phyloP scores from a whole-genome alignment of 2,113 vertebrate species.

The Otis tarda region DNA sequence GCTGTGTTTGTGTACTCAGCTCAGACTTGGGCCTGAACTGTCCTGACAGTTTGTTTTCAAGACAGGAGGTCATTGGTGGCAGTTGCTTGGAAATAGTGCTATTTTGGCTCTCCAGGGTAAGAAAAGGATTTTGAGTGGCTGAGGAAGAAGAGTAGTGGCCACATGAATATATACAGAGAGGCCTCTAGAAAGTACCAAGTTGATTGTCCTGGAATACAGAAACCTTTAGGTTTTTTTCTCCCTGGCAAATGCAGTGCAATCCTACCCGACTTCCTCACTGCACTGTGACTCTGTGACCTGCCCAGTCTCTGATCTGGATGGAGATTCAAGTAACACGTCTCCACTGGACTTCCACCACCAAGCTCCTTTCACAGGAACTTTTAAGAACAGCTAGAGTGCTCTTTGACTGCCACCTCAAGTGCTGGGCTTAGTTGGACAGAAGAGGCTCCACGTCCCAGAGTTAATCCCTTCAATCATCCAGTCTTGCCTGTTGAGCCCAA shows the following conservation, averaged over 20 bases:
- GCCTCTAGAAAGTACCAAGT: neutral
- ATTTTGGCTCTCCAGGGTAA: neutral
- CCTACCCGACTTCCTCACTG: fast-evolving
- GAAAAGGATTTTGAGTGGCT: neutral
- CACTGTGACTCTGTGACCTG: neutral
- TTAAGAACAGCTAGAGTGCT: neutral
- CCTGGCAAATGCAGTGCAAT: neutral
- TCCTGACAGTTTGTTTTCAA: neutral
- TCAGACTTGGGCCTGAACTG: neutral
- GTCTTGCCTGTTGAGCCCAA: neutral
- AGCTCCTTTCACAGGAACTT: neutral
- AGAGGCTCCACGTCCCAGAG: neutral
- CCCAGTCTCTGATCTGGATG: neutral
- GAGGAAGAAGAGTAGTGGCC: neutral
- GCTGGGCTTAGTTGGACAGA: neutral
- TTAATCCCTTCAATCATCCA: neutral
- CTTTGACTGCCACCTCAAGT: neutral
- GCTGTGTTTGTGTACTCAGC: neutral
- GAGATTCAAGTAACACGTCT: no score
- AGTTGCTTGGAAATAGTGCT: neutral
- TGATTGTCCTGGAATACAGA: neutral
- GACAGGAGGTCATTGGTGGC: slow-evolving; percentile 12
- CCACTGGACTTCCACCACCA: neutral
- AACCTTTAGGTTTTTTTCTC: neutral
- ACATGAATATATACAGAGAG: neutral